Base-by-base conservation (phyloP, 2,113 vertebrate genomes). In the Malurus melanocephalus region DNA sequence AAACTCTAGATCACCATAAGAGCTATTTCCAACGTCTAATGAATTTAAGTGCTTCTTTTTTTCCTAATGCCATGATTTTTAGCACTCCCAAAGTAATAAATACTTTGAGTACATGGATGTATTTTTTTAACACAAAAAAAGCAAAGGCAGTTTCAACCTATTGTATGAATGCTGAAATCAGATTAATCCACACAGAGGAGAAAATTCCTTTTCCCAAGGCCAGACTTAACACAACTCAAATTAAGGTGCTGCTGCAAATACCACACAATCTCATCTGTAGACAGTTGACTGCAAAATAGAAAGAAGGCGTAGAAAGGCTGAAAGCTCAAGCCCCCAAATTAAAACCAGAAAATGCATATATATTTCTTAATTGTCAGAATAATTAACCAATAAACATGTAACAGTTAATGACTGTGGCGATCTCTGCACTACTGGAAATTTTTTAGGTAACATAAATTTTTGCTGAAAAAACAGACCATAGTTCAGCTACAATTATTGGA, bases 151-250 rank as follows among this genome's bases (percentile, higher is more conserved):
- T 53, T 22, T 62, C 28, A n/a, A 46, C 17, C 24, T 88, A 40
- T 51, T 76, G 61, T 11, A 72, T 48, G 14, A 67, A 72, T 75
- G 19, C 32, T 65, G 19, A 49, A 80, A 88, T 86, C 80, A 86
- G 33, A 40, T 91, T 78, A 84, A 67, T 76, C 30, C 24, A 49
- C 10, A 42, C 0, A 65, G 59, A 87, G 26, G 13, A 76, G 38
- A 85, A 75, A 92, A 91, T 73, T 77, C 43, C 48, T 79, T 80
- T 88, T 79, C 88, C 69, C 30, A 59, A 74, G 52, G 88, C 42
- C 51, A 68, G 61, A 56, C 6, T 94, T 84, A 52, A 16, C 52
- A 68, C 55, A 55, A 65, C 42, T 78, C 24, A 45, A 32, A 26
- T 56, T 68, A 79, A 22, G 6, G 20, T 9, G 11, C 38, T 84